These are phyloP conservation scores for Drosophila parthenogenetica DNA, from an alignment of 2,888 invertebrate species.

Conservation along the genomic window DNA sequence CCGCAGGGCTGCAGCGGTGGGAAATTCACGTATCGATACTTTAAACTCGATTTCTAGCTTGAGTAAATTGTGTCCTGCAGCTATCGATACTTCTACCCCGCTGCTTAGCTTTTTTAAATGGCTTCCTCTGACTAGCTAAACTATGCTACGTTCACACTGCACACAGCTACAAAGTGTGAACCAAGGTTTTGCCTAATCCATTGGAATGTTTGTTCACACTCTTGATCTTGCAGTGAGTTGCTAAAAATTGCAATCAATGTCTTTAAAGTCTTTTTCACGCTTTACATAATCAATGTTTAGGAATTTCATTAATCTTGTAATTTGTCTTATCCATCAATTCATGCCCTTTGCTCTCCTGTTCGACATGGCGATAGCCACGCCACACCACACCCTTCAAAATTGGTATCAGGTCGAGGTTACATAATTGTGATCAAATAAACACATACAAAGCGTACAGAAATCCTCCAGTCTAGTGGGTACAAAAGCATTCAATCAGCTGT, in stretches of 20 bases:
- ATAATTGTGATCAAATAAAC: constrained; percentile 22
- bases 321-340: constrained; percentile 5
- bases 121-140: neutral
- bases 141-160: neutral
- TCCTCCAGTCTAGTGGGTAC: constrained; percentile 39
- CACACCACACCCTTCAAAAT: constrained; percentile 41
- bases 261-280: neutral
- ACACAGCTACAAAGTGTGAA: neutral
- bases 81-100: neutral
- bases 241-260: constrained; percentile 6
- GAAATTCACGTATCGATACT: neutral
- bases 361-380: constrained; percentile 28
- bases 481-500: constrained; percentile 60
- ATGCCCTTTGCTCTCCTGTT: constrained; percentile 11
- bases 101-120: no score
- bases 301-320: constrained; percentile 19
- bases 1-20: neutral
- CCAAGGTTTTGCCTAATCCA: neutral
- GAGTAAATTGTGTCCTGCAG: neutral
- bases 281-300: constrained; percentile 3
- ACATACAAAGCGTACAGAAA: constrained; percentile 33
- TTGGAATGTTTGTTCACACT: constrained; percentile 9
- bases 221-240: constrained; percentile 21
- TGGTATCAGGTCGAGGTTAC: constrained; percentile 40
- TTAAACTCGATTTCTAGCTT: neutral